Base-by-base conservation (phyloP, 2,888 invertebrate genomes). In the Meteorus cinctellus region DNA sequence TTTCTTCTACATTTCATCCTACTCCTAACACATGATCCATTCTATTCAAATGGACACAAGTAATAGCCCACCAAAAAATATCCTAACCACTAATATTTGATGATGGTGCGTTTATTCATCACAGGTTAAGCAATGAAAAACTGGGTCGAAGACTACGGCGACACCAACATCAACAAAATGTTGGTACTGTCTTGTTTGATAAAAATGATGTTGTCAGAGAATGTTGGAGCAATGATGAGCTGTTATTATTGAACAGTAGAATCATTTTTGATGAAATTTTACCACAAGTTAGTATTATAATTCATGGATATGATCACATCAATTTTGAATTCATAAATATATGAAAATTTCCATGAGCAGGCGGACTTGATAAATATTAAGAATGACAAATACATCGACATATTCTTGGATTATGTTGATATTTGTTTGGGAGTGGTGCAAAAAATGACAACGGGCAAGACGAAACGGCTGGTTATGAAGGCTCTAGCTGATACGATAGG, bases 401-500 rank as follows among this genome's bases (percentile, higher is more conserved):
- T 85, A 63, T 77, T 88, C 59, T 83, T 88, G 85, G 86, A 85
- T 79, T 89, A 88, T 80, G 84, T 88, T 79, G 81, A 87, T 73
- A 82, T 84, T 74, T 87, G 88, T 70, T 75, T 87, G 51, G 85
- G 87, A 72, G 81, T 82, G 78, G 84, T 89, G 14, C 77, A 82
- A 19, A 84, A 84, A 63, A 80, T 84, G 69, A 82, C 89, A 34
- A 80, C 82, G 29, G 87, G 87, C 14, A 86, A 86, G 78, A 86
- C 86, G 55, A 87, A 84, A 77, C 86, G 84, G 74, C 81, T 88
- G 48, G 83, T 88, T 83, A 51, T 87, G 67, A 86, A 84, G 81
- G 86, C 92, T 1, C 86, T 92, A 0, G 91, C 91, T 6, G 92
- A 92, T 80, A 89, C 88, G 62, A 81, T 92, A 81, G 94, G 93